Evolutionary conservation across 2,888 invertebrate species (phyloP).

Genomic region (Machimus atricapillus): DNA sequence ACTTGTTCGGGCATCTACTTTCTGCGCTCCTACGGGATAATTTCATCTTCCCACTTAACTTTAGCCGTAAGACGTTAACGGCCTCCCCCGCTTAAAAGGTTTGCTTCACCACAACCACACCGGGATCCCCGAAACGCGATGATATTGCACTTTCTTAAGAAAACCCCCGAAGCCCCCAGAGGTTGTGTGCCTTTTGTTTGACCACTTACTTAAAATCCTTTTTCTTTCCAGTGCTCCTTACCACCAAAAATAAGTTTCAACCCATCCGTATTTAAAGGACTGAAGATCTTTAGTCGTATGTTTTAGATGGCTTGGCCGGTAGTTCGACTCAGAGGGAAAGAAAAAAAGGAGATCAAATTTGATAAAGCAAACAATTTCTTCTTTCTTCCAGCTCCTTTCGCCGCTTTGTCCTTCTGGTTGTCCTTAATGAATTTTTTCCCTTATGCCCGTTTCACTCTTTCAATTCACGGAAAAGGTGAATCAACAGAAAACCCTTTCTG

Average conservation of each 20-base stretch:
- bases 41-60: not conserved
- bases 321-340: not conserved
- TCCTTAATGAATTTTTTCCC: not conserved
- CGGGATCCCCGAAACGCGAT: not conserved
- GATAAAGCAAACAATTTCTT: constrained; percentile 15
- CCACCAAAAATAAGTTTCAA: not conserved
- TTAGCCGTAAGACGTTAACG: not conserved
- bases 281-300: not conserved
- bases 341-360: constrained; percentile 8
- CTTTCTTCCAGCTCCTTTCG: not conserved
- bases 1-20: not conserved
- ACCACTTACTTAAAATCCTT: not conserved
- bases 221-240: not conserved
- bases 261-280: not conserved
- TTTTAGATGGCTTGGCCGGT: not conserved
- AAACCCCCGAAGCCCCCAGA: not conserved
- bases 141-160: constrained; percentile 2
- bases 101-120: not conserved
- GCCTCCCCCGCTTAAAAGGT: not conserved
- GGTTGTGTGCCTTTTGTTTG: not conserved
- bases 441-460: not conserved
- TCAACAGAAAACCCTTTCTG: not conserved
- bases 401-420: not conserved
- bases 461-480: not conserved
- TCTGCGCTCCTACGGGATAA: not conserved